Evolutionary conservation across 64 coral and sea anemone species (phyloP).

Genomic region (Pocillopora damicornis): DNA sequence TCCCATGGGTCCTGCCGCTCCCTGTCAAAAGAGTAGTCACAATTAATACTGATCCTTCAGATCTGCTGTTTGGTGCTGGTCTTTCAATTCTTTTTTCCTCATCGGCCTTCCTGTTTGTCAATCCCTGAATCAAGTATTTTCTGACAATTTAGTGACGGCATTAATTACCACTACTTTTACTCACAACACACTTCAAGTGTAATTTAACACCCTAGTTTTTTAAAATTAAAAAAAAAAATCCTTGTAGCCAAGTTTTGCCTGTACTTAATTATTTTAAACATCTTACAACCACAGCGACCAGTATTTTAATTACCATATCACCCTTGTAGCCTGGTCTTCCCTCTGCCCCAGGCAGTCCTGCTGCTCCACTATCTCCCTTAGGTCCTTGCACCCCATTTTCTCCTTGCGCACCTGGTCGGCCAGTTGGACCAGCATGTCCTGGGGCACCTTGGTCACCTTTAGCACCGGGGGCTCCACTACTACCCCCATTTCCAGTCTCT

Average conservation of each 20-base stretch:
- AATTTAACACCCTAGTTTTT: too few relatives aligned
- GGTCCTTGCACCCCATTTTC: not conserved
- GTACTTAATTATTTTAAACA: not conserved
- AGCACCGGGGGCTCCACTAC: not conserved
- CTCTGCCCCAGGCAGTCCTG: not conserved
- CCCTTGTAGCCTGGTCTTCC: constrained; percentile 22
- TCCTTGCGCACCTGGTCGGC: not conserved
- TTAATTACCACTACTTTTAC: too few relatives aligned
- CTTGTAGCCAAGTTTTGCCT: too few relatives aligned
- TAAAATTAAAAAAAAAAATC: too few relatives aligned
- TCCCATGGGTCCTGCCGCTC: constrained; percentile 9
- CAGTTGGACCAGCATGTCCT: not conserved
- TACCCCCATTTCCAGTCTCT: not conserved
- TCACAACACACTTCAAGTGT: too few relatives aligned
- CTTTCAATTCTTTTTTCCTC: not conserved
- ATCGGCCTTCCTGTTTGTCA: too few relatives aligned
- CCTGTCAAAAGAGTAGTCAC: constrained; percentile 2
- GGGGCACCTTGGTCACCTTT: not conserved
- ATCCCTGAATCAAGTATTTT: too few relatives aligned
- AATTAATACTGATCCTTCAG: too few relatives aligned
- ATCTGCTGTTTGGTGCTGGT: not conserved
- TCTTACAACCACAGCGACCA: not conserved
- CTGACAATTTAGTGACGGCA: too few relatives aligned
- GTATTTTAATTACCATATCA: constrained; percentile 12
- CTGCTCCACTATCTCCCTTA: constrained; percentile 2